Conservation (phyloP, 2,797 vertebrate genomes). For the Gallinago nigripennis region DNA sequence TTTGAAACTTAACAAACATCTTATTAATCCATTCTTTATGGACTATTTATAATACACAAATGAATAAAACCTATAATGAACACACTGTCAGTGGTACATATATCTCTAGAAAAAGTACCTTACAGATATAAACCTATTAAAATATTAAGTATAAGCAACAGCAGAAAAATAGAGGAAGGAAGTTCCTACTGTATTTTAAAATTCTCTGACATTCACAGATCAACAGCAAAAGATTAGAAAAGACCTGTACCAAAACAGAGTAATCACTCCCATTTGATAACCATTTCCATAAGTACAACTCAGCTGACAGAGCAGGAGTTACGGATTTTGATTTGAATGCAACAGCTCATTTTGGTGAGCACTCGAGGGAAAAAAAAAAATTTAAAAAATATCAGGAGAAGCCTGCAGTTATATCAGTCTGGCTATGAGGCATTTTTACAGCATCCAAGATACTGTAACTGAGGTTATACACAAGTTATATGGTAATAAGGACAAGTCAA, state of each 20-base stretch:
- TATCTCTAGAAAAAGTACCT: background rate
- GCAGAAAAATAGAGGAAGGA: background rate
- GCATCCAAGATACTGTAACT: background rate
- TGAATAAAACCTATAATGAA: background rate
- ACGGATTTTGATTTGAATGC: background rate
- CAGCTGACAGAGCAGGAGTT: background rate
- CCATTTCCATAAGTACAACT: background rate
- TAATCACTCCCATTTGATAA: background rate
- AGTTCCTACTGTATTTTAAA: background rate
- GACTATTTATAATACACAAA: background rate
- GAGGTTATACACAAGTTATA: background rate
- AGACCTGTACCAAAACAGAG: background rate
- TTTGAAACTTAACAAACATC: background rate
- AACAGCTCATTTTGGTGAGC: background rate
- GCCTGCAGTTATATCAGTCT: background rate
- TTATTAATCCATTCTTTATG: background rate
- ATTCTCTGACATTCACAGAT: background rate
- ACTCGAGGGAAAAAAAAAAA: background rate
- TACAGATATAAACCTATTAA: background rate
- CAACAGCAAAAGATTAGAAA: background rate
- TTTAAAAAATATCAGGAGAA: background rate
- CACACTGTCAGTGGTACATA: background rate
- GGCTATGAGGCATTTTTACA: background rate
- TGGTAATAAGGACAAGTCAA: background rate
- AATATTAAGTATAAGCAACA: background rate